Evolutionary conservation across 2,888 invertebrate species (phyloP), one percentile per base, ranked within the genome.

Genomic region (Mesochorus sp.): DNA sequence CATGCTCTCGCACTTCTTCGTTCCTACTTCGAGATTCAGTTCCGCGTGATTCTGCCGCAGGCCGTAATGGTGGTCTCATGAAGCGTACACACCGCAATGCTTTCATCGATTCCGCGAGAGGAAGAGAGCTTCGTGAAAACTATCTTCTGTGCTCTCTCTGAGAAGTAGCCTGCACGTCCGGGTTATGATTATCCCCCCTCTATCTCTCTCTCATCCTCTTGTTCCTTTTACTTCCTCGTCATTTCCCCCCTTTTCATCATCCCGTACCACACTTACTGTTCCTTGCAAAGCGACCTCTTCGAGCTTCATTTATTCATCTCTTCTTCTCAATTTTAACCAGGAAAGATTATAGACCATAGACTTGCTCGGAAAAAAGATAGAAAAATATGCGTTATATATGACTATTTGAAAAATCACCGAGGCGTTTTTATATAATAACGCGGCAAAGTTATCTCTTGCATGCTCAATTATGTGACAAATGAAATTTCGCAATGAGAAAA

Each of bases 131-230:
- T 51, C 28, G 51, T 39, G 28, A 64, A 74, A 78, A 74, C 67
- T 68, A 59, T 70, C 64, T 62, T 68, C 61, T 28, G 10, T 39
- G 37, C 51, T 51, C 59, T 57, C 70, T 26, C 66, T 21, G 39
- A 61, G 59, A 26, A 57, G 37, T 37, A 61, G 51, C 62, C 49
- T 47, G 34, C 31, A 34, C 68, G 49, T 62, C 51, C 67, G 47
- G 39, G 67, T 76, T 72, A 76, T 80, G 80, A 82, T 79, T 83
- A 82, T 80, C 79, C 81, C 79, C 68, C n/a, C n/a, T n/a, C n/a
- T n/a, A n/a, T n/a, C n/a, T n/a, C n/a, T n/a, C n/a, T n/a, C n/a
- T n/a, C n/a, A n/a, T n/a, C n/a, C n/a, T 79, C 72, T 42, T 24
- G 66, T 42, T 72, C 64, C 57, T 76, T 47, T 70, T 75, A 47